Conservation (phyloP, 2,113 vertebrate genomes). For the Felis chaus region DNA sequence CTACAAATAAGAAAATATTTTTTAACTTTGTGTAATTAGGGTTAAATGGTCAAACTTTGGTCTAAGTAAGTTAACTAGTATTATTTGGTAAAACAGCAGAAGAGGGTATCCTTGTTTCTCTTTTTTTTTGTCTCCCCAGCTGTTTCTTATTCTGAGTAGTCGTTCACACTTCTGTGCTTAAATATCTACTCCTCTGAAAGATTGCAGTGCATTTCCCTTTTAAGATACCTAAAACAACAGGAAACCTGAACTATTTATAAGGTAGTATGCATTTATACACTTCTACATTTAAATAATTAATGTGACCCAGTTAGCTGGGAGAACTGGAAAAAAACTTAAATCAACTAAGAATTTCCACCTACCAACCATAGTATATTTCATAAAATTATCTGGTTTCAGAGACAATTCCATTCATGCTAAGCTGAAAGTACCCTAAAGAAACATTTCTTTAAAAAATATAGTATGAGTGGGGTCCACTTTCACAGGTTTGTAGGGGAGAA, state of each 20-base stretch:
- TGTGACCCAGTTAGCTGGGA: neutral
- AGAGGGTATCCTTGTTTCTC: neutral
- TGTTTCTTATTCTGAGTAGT: neutral
- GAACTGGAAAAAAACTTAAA: neutral
- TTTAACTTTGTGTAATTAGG: neutral
- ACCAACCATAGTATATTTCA: neutral
- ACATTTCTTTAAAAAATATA: neutral
- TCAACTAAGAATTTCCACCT: constrained; percentile 30
- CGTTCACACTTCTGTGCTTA: neutral
- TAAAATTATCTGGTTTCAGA: constrained; percentile 35
- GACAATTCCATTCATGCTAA: neutral
- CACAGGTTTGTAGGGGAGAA: neutral
- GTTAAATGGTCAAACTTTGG: neutral
- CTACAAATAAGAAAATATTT: neutral
- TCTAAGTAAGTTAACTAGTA: neutral
- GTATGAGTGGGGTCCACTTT: neutral
- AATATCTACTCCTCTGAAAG: neutral
- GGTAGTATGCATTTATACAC: neutral
- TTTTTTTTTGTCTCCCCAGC: neutral
- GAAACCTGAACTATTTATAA: neutral
- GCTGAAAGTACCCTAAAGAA: neutral
- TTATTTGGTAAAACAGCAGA: neutral
- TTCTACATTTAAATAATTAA: neutral
- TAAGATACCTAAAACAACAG: neutral
- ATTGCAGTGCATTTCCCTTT: neutral